A percentile compares a stretch with the other conserved stretches of the same genome.
Evolutionary conservation across 2,888 invertebrate species (phyloP).

Genomic region (Amblyjoppa fuscipennis): DNA sequence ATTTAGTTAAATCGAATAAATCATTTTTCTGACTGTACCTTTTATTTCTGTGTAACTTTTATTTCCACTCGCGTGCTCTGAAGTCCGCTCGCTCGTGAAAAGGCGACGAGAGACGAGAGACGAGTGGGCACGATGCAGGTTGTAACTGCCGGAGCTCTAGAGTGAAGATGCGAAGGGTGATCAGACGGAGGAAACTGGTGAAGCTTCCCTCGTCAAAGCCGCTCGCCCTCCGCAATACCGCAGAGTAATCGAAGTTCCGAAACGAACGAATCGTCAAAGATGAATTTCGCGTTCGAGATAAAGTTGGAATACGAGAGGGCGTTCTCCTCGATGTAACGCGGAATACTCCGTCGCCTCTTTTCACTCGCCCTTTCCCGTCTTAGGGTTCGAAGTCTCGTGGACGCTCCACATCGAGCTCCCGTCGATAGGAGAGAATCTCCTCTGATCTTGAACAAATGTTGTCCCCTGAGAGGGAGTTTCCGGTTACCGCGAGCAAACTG

Average conservation of each 20-base stretch:
- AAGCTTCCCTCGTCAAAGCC: not conserved
- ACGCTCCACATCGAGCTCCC: not conserved
- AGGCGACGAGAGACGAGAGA: not conserved
- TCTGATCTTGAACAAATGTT: not conserved
- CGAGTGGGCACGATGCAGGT: not conserved
- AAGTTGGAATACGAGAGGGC: conserved; percentile 15
- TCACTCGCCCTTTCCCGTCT: not conserved
- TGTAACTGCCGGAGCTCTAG: not conserved
- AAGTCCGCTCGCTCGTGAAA: conserved; percentile 16
- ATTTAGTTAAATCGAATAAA: no score
- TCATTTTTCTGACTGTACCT: no score
- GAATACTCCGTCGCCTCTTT: not conserved
- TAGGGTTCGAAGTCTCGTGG: not conserved
- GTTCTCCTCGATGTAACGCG: conserved; percentile 16
- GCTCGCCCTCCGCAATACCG: not conserved
- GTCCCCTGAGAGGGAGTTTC: not conserved
- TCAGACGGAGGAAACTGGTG: not conserved
- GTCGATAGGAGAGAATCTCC: not conserved
- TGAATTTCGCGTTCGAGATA: conserved; percentile 29
- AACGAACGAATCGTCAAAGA: conserved; percentile 42
- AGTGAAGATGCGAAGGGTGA: not conserved
- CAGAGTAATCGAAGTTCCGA: conserved; percentile 43
- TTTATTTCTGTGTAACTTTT: conserved; percentile 14
- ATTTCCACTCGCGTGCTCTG: conserved; percentile 9
- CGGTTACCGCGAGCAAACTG: not conserved